Conservation (phyloP, 2,888 invertebrate genomes). For the Callinectes sapidus region DNA sequence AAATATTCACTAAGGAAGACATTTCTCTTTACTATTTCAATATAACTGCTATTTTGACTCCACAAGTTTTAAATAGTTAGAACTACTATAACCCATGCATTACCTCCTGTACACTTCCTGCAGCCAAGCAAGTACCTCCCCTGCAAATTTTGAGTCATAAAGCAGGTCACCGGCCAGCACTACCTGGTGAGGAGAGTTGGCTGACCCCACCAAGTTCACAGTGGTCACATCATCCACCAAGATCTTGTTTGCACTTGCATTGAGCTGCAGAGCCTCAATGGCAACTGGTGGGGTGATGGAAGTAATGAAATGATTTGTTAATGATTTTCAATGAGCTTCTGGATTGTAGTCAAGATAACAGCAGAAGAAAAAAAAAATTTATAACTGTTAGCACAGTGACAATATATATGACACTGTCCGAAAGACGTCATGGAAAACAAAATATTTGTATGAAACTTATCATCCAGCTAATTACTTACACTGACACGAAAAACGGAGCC, state of each 20-base stretch:
- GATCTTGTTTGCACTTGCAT: slow-evolving; percentile 74
- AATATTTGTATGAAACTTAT: no score
- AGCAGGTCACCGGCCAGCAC: slow-evolving; percentile 84
- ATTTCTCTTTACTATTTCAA: no score
- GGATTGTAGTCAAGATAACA: neutral
- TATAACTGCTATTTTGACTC: neutral
- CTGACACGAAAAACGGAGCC: no score
- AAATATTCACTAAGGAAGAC: no score
- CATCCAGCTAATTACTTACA: no score
- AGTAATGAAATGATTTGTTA: neutral
- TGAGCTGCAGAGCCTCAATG: slow-evolving; percentile 74
- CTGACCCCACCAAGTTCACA: slow-evolving; percentile 78
- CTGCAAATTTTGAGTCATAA: slow-evolving; percentile 81
- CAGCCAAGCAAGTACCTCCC: slow-evolving; percentile 79
- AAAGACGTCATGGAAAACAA: no score
- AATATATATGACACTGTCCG: neutral
- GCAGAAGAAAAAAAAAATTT: neutral
- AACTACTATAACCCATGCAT: neutral
- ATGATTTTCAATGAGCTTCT: neutral
- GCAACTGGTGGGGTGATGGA: slow-evolving; percentile 74
- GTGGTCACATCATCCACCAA: slow-evolving; percentile 79
- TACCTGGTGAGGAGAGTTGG: slow-evolving; percentile 77
- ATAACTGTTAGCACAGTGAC: neutral
- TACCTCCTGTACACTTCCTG: slow-evolving; percentile 74
- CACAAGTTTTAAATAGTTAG: neutral